These are phyloP conservation scores for Nipponacmea schrenckii DNA, from an alignment of 2,888 invertebrate species.

Conservation along the genomic window DNA sequence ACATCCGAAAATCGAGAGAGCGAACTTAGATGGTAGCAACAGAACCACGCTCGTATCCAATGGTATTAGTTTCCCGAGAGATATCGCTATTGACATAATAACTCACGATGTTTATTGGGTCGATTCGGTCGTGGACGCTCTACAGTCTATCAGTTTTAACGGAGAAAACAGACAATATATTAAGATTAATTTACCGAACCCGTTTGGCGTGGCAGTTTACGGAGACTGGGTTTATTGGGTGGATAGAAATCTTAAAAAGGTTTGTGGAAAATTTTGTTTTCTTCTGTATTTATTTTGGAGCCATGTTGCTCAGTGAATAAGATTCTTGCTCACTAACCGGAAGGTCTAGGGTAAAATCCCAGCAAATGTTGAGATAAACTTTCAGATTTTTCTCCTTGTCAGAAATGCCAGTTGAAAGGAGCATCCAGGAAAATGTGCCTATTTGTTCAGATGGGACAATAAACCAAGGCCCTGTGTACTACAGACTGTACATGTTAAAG, in stretches of 20 bases:
- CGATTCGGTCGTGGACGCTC: slow-evolving; percentile 91
- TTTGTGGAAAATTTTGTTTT: slow-evolving; percentile 19
- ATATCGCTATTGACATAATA: slow-evolving; percentile 80
- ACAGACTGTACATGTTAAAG: too few relatives aligned
- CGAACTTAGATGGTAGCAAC: slow-evolving; percentile 81
- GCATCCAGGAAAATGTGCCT: too few relatives aligned
- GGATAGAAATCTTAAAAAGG: slow-evolving; percentile 86
- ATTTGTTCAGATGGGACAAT: too few relatives aligned
- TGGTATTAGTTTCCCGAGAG: slow-evolving; percentile 85
- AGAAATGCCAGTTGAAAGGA: too few relatives aligned
- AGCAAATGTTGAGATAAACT: too few relatives aligned
- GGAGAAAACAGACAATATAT: slow-evolving; percentile 76
- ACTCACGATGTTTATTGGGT: slow-evolving; percentile 98
- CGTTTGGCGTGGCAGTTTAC: slow-evolving; percentile 91
- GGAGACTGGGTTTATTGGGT: slow-evolving; percentile 92
- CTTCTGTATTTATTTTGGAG: not conserved
- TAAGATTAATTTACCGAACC: slow-evolving; percentile 87
- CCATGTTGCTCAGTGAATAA: too few relatives aligned
- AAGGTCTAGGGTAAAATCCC: not conserved
- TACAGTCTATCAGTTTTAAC: slow-evolving; percentile 70
- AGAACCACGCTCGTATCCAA: slow-evolving; percentile 82
- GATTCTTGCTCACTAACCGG: not conserved
- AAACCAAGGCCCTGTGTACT: too few relatives aligned
- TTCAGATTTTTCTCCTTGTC: too few relatives aligned
- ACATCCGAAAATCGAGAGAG: slow-evolving; percentile 80